Evolutionary conservation across 37 sponge, comb jelly and placozoan species (phyloP).

Genomic region (Petrosia ficiformis): DNA sequence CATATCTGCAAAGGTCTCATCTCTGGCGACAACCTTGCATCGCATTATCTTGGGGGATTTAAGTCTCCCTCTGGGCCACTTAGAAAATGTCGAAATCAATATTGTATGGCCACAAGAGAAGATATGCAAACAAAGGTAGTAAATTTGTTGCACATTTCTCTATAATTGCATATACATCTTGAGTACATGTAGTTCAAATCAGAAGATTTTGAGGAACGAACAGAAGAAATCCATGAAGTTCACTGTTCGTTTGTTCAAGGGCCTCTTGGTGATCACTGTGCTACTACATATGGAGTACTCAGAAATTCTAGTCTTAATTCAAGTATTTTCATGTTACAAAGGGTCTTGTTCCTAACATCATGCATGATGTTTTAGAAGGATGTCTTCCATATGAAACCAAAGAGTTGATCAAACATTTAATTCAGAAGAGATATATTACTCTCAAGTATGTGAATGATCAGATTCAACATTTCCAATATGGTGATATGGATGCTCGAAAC

Average conservation of each 20-base stretch:
- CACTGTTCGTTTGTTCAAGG: neutral
- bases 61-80: neutral
- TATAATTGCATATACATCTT: neutral
- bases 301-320: neutral
- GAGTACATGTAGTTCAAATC: neutral
- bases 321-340: neutral
- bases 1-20: too few relatives aligned
- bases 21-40: neutral
- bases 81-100: neutral
- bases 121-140: neutral
- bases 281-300: neutral
- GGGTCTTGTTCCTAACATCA: neutral
- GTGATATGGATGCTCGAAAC: too few relatives aligned
- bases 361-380: neutral
- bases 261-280: neutral
- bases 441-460: neutral
- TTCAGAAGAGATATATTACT: slow-evolving; percentile 6
- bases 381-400: neutral
- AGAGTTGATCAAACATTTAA: neutral
- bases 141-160: neutral
- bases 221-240: neutral
- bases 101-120: neutral
- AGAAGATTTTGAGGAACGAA: neutral
- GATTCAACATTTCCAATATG: neutral
- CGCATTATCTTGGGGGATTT: neutral